phyloP scores from a whole-genome alignment of 2,113 vertebrate genomes.

The Forbesichthys papilliferus region DNA sequence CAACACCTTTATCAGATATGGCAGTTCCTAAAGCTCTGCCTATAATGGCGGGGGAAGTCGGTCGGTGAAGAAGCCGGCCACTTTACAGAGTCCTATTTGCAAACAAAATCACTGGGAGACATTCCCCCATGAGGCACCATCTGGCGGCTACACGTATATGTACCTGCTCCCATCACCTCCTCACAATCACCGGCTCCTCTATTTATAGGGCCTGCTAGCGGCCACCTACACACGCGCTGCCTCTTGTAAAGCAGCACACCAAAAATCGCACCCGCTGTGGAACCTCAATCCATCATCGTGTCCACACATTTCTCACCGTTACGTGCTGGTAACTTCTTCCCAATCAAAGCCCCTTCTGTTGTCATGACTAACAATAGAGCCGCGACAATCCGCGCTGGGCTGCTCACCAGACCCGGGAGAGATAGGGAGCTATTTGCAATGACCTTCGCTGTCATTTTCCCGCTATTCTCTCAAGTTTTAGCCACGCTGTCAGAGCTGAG shows the following conservation, averaged over 20 bases:
- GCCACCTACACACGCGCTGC: conserved; percentile 54
- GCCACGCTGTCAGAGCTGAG: conserved; percentile 16
- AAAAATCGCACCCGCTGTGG: conserved; percentile 48
- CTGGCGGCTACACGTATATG: conserved; percentile 64
- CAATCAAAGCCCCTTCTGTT: conserved; percentile 26
- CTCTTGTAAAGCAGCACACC: conserved; percentile 56
- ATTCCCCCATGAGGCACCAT: conserved; percentile 73
- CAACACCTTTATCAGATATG: conserved; percentile 72
- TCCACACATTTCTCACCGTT: conserved; percentile 46
- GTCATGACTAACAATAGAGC: conserved; percentile 34
- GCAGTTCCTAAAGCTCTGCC: conserved; percentile 68
- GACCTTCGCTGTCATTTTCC: conserved; percentile 58
- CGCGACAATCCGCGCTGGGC: conserved; percentile 27
- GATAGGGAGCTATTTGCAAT: conserved; percentile 17
- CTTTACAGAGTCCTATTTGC: conserved; percentile 73
- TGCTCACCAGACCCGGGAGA: conserved; percentile 39
- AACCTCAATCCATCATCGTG: conserved; percentile 56
- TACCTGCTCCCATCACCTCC: conserved; percentile 67
- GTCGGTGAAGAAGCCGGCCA: conserved; percentile 51
- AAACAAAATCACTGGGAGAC: conserved; percentile 75
- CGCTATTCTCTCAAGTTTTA: conserved; percentile 48
- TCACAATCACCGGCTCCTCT: conserved; percentile 50
- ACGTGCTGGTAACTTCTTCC: conserved; percentile 48
- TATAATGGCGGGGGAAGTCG: conserved; percentile 55
- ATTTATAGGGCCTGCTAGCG: conserved; percentile 61